Base-by-base conservation (phyloP, 2,113 vertebrate species). In the Malurus cyaneus region DNA sequence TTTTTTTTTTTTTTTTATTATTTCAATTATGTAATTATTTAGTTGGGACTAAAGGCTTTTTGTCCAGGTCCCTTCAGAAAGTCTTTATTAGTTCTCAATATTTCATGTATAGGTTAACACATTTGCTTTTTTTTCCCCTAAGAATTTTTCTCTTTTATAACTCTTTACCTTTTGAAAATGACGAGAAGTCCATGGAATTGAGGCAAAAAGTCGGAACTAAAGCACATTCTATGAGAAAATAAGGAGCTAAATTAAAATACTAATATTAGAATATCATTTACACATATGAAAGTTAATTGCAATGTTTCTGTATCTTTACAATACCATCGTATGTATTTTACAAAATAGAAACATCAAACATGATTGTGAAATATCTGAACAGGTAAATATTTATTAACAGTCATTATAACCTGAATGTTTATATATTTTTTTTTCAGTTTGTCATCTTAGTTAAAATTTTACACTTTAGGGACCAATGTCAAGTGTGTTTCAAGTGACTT, bases 91-190 rank as follows among this genome's bases (percentile, higher is more conserved):
- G 20, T 50, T 90, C 8, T 18, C 47, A 67, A 28, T 59, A 81
- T 67, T 54, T 84, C 18, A 79, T 14, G 23, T 86, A 62, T 36
- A 7, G 12, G 4, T 60, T 92, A 74, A 2, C 8, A 18, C 36
- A 18, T 50, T 61, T 21, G 0, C 2, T 5, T 12, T 21, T 24
- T 21, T 19, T 28, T 4, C 0, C 2, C 6, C 4, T 32, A 29
- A 39, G 18, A 71, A 89, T 57, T 88, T 70, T 59, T 29, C 8
- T 49, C 20, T 66, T 88, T 44, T 73, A 12, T 6, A 42, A 5
- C 2, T 11, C 49, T 81, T 78, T 53, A 23, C 3, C 14, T 18
- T 73, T 66, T 80, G 32, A 59, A 92, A 89, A 77, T 62, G 1
- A 78, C 15, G 9, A 85, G 88, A 94, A 66, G 3, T 4, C 21